phyloP scores from a whole-genome alignment of 2,797 vertebrate species.

The Salmo trutta region DNA sequence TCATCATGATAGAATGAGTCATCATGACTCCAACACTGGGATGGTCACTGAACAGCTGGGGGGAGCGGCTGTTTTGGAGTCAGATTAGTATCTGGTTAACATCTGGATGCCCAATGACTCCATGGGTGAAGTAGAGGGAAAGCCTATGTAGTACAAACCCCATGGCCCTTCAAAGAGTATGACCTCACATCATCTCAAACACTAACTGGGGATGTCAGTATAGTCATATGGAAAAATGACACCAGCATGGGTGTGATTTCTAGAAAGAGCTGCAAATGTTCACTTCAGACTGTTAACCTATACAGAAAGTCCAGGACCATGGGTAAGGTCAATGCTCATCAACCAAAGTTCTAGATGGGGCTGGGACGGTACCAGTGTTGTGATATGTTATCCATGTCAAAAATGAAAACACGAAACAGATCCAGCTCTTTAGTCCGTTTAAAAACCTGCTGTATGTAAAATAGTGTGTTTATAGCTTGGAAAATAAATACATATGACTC shows the following conservation, averaged over 20 bases:
- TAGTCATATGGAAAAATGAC: neutral
- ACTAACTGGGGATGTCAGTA: neutral
- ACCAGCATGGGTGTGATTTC: neutral
- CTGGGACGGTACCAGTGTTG: no score
- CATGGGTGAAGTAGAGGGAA: slow-evolving; percentile 6
- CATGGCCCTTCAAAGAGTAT: slow-evolving; percentile 5
- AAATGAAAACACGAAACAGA: no score
- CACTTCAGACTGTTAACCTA: neutral
- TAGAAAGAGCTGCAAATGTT: neutral
- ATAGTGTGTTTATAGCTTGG: no score
- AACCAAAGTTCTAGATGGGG: neutral
- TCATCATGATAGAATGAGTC: slow-evolving; percentile 3
- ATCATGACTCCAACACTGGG: neutral
- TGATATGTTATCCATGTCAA: no score
- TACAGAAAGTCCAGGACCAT: neutral
- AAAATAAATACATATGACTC: no score
- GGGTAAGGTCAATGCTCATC: neutral
- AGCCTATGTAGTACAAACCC: neutral
- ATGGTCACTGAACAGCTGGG: slow-evolving; percentile 2
- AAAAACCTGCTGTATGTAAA: no score
- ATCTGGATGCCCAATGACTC: slow-evolving; percentile 29
- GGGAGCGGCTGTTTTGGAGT: slow-evolving; percentile 4
- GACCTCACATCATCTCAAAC: neutral
- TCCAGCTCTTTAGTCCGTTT: no score
- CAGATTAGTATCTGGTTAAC: slow-evolving; percentile 17